Evolutionary conservation across 2,888 invertebrate genomes (phyloP).

Genomic region (Cryptus armator): DNA sequence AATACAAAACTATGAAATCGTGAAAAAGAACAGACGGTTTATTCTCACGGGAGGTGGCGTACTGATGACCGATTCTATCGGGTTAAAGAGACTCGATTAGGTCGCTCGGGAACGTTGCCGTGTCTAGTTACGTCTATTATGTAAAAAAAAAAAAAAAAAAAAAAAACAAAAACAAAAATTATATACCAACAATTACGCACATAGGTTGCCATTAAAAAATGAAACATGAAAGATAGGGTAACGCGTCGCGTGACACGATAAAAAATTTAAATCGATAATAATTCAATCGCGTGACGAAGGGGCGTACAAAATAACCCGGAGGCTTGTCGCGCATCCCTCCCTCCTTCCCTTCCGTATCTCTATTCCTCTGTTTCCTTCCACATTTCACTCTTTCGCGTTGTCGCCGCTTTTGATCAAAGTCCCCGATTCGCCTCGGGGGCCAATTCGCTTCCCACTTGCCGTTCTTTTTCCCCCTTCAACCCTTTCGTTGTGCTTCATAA

Average conservation of each 20-base stretch:
- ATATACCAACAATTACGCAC: not conserved
- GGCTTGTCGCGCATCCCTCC: not conserved
- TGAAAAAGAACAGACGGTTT: not conserved
- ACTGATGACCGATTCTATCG: not conserved
- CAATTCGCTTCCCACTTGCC: slow-evolving; percentile 35
- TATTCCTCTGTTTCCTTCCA: not conserved
- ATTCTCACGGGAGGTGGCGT: not conserved
- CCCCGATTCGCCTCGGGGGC: slow-evolving; percentile 37
- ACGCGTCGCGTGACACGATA: not conserved
- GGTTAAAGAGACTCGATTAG: not conserved
- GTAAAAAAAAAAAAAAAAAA: not conserved
- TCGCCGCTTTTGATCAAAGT: slow-evolving; percentile 44
- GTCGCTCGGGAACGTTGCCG: not conserved
- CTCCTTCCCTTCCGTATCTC: not conserved
- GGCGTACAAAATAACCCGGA: slow-evolving; percentile 34
- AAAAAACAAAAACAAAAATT: too few species aligned
- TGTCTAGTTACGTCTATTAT: not conserved
- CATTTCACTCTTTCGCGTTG: not conserved
- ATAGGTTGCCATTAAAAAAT: not conserved
- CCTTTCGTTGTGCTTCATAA: slow-evolving; percentile 24
- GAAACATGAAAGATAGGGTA: not conserved
- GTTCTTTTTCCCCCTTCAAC: slow-evolving; percentile 28
- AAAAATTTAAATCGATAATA: slow-evolving; percentile 38
- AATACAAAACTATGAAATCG: not conserved
- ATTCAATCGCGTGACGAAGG: slow-evolving; percentile 58